Conservation (phyloP, 2,888 invertebrate genomes). For the Lepidochitona cinerea region DNA sequence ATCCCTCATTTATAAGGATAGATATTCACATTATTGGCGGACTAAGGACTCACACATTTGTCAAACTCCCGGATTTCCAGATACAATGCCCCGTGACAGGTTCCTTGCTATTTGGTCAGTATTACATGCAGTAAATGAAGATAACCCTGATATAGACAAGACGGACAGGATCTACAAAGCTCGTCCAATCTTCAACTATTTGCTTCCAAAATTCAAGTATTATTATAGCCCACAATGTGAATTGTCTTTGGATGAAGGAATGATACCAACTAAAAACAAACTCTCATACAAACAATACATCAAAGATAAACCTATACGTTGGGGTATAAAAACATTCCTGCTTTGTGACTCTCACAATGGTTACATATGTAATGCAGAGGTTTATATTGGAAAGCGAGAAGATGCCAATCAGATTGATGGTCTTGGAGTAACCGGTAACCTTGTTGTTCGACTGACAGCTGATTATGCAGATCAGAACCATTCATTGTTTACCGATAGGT, state of each 20-base stretch:
- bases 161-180: conserved; percentile 26
- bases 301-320: conserved; percentile 20
- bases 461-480: too few species aligned
- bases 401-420: conserved; percentile 3
- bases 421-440: conserved; percentile 16
- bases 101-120: conserved; percentile 23
- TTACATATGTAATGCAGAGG: conserved; percentile 10
- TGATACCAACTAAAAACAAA: conserved; percentile 17
- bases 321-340: conserved; percentile 20
- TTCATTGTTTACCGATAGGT: too few species aligned
- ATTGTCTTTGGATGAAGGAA: conserved; percentile 27
- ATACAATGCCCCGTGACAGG: conserved; percentile 23
- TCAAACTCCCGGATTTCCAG: conserved; percentile 21
- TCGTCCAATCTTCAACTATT: conserved; percentile 14
- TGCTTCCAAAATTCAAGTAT: conserved; percentile 18
- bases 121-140: conserved; percentile 27
- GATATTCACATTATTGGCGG: conserved; percentile 23
- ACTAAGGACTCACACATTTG: conserved; percentile 13
- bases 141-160: conserved; percentile 17
- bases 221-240: conserved; percentile 17
- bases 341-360: conserved; percentile 21
- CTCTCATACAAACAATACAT: conserved; percentile 21
- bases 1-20: conserved; percentile 5
- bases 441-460: conserved; percentile 15
- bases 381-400: conserved; percentile 4